Base-by-base conservation (phyloP, 2,888 invertebrate genomes). In the Saturnia pavonia region DNA sequence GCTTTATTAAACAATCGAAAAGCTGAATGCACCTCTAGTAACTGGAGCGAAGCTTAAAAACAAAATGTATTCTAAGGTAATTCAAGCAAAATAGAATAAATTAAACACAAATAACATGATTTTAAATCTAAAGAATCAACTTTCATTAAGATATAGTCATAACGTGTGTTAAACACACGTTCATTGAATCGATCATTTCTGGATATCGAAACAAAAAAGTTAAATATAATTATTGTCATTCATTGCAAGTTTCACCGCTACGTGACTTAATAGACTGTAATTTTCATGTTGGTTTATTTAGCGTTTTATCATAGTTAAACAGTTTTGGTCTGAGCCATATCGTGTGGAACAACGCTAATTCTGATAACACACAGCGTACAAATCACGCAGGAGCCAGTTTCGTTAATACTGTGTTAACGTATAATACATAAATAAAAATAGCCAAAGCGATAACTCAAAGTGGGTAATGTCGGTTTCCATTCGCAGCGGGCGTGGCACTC, bases 401-500 rank as follows among this genome's bases (percentile, higher is more conserved):
- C 54, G 6, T 34, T 54, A 70, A 66, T 40, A 40, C 34, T 16
- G 42, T 67, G 67, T 67, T 67, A 66, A 70, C 40, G 40, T 67
- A 67, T n/a, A 57, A 25, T 16, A 63, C 51, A 68, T 65, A 68
- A 68, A 68, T 48, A 71, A 70, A 69, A 73, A 72, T 73, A 74
- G 74, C 74, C 67, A 76, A 76, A 76, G 78, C 77, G 73, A 79
- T 82, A 83, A 81, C 76, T 83, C 82, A 83, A 67, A 67, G n/a
- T 40, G 65, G 60, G 66, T 73, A 73, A 74, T 72, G 71, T 71
- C 70, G 72, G 76, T 76, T 78, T 84, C 80, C 81, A 81, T 80
- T 80, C 77, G 74, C 72, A 78, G 57, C 25, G 83, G 83, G 83
- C 82, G 80, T 77, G 74, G 70, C 67, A 72, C 57, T 73, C 82